Conservation (phyloP, 2,113 vertebrate genomes). For the Epinephelus fuscoguttatus region DNA sequence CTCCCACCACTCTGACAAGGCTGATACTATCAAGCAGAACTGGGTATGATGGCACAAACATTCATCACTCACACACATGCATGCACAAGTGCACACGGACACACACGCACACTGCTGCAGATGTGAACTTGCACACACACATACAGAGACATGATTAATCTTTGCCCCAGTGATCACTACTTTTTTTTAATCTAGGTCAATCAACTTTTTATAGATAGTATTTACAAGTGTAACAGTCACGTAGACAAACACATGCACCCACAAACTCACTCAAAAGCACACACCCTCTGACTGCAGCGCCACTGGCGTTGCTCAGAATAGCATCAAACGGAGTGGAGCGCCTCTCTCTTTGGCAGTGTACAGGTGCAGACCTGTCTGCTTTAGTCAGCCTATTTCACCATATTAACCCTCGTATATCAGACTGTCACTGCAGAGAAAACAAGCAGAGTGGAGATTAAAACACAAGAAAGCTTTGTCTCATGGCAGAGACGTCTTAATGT, state of each 20-base stretch:
- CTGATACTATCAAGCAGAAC: slow-evolving; percentile 66
- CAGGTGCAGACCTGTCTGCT: slow-evolving; percentile 69
- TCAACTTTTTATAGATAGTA: slow-evolving; percentile 28
- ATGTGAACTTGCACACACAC: background rate
- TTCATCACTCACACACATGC: slow-evolving; percentile 31
- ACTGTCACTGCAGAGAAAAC: slow-evolving; percentile 66
- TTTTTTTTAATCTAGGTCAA: slow-evolving; percentile 25
- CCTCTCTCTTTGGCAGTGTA: slow-evolving; percentile 43
- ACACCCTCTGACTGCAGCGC: slow-evolving; percentile 50
- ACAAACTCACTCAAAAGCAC: slow-evolving; percentile 20
- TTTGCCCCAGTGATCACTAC: background rate
- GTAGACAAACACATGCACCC: slow-evolving; percentile 18
- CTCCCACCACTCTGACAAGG: slow-evolving; percentile 49
- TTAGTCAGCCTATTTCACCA: slow-evolving; percentile 61
- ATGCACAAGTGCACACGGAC: background rate
- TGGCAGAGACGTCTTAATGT: background rate
- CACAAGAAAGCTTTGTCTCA: slow-evolving; percentile 40
- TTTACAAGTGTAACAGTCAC: slow-evolving; percentile 41
- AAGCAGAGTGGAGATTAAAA: slow-evolving; percentile 52
- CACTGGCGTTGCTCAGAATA: slow-evolving; percentile 64
- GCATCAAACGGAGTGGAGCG: slow-evolving; percentile 62
- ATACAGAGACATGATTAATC: slow-evolving; percentile 14
- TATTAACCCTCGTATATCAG: slow-evolving; percentile 74
- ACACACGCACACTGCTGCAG: slow-evolving; percentile 7
- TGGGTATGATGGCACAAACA: slow-evolving; percentile 27